Evolutionary conservation across 2,888 invertebrate genomes (phyloP), one percentile per base, ranked within the genome.

Genomic region (Galeruca laticollis): DNA sequence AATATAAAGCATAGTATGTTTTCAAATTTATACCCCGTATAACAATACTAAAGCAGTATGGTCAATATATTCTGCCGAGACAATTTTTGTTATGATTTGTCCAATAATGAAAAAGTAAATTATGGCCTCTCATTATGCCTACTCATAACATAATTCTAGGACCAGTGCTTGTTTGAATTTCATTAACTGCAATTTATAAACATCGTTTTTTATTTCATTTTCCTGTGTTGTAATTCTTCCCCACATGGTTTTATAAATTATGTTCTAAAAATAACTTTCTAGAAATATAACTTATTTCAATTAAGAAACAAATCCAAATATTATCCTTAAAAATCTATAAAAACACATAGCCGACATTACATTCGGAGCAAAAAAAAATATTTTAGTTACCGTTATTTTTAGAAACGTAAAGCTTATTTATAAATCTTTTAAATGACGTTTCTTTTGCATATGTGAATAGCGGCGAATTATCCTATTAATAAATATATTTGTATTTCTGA

Each of bases 351-450:
- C 43, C 43, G 43, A 43, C 43, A n/a, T 15, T 4, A 37, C 40
- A 40, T 40, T 13, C 3, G 4, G 43, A 15, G 15, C 18, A 15
- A 15, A 47, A 47, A 47, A 47, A 47, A 15, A 8, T 15, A 8
- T 47, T 47, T 47, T 8, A 18, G 43, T 47, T 47, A 2, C 6
- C 43, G 56, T 13, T 62, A 52, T 37, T 35, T 52, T 52, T 62
- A 62, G 62, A 62, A 62, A 33, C 37, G 56, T 15, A 10, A 13
- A n/a, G 20, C 33, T 21, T 62, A 62, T 62, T 52, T 62, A 52
- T 62, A 52, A 35, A 52, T 37, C 52, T 35, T 37, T n/a, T 37
- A 52, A 5, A 62, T 62, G 51, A 62, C 37, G 62, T n/a, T 52
- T 52, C 61, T 62, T 62, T 52, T 37, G 37, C 62, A 37, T 62